Evolutionary conservation across 2,113 vertebrate species (phyloP).

Genomic region (Lipophrys pholis): DNA sequence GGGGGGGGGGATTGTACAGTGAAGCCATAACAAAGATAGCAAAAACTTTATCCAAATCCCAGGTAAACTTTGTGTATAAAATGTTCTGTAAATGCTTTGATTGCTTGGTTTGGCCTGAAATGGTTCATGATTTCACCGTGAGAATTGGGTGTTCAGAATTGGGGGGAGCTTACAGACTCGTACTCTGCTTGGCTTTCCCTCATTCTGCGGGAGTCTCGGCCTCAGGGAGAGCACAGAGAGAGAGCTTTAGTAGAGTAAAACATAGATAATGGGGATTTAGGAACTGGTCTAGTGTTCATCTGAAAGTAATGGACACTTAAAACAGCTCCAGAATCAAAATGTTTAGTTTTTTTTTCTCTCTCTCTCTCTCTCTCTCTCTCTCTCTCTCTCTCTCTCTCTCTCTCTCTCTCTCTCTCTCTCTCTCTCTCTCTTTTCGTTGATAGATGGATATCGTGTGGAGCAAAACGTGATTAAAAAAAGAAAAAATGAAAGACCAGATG

Average conservation of each 20-base stretch:
- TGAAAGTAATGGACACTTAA: constrained; percentile 49
- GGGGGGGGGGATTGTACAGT: constrained; percentile 42
- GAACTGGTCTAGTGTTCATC: constrained; percentile 20
- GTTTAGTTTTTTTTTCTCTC: constrained; percentile 7
- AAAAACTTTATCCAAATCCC: constrained; percentile 53
- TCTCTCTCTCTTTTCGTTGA: background rate
- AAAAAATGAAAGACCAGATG: background rate
- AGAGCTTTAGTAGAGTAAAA: constrained; percentile 33
- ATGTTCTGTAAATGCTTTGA: constrained; percentile 29
- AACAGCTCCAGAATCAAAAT: constrained; percentile 27
- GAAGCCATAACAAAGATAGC: constrained; percentile 35
- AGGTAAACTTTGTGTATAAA: constrained; percentile 43
- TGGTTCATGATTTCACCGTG: constrained; percentile 38
- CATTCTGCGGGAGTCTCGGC: constrained; percentile 22
- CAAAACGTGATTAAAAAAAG: too few species aligned
- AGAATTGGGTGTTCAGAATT: constrained; percentile 37
- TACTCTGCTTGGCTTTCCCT: background rate
- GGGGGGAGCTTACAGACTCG: constrained; percentile 1
- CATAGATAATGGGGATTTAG: constrained; percentile 17
- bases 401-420: too few species aligned
- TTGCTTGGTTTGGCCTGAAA: constrained; percentile 43
- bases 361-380: too few species aligned
- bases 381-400: too few species aligned
- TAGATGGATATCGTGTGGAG: background rate
- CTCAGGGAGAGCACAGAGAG: constrained; percentile 26